phyloP scores from a whole-genome alignment of 2,113 vertebrate species.

The Formicarius rufipectus region DNA sequence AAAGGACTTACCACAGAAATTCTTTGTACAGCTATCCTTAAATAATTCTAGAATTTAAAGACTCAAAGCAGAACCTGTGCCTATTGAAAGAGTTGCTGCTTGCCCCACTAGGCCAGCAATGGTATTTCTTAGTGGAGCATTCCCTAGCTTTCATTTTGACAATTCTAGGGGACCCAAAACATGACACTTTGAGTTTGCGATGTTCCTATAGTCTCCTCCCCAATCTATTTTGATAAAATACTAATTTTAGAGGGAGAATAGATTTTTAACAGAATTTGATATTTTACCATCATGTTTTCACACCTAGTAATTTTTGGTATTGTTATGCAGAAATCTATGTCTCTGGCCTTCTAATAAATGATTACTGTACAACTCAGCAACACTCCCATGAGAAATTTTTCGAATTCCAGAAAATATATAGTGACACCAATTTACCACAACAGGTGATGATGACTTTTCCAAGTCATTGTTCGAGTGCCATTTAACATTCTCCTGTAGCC shows the following conservation, averaged over 20 bases:
- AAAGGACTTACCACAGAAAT: not conserved
- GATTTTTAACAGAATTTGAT: not conserved
- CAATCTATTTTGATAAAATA: not conserved
- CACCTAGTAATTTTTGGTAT: not conserved
- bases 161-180: not conserved
- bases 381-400: not conserved
- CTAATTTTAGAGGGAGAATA: not conserved
- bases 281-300: not conserved
- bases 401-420: not conserved
- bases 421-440: not conserved
- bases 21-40: not conserved
- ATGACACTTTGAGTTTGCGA: not conserved
- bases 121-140: not conserved
- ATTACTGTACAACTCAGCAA: not conserved
- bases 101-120: not conserved
- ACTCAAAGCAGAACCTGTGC: not conserved
- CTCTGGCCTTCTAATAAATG: not conserved
- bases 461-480: not conserved
- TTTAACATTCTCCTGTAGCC: not conserved
- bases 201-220: not conserved
- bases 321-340: not conserved
- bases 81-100: not conserved
- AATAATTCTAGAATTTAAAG: not conserved
- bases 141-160: not conserved
- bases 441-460: not conserved